Evolutionary conservation across 2,888 invertebrate species (phyloP).

Genomic region (Melanostoma mellinum): DNA sequence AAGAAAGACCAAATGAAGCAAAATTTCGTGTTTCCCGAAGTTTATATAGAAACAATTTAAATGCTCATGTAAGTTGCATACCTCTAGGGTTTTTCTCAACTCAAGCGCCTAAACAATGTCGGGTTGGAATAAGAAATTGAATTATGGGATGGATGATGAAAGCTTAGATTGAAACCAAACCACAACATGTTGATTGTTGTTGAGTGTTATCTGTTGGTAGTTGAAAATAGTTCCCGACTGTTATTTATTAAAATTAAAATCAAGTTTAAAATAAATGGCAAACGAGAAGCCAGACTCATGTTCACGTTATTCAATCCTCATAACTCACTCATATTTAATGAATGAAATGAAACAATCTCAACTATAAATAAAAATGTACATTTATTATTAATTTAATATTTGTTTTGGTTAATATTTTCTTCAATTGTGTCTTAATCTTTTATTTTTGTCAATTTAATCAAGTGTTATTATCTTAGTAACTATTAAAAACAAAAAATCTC

Average conservation of each 20-base stretch:
- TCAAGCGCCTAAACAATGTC: too few species aligned
- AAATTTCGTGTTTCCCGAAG: too few species aligned
- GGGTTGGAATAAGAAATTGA: too few species aligned
- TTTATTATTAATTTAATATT: conserved; percentile 70
- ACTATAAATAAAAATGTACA: conserved; percentile 73
- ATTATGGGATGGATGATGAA: too few species aligned
- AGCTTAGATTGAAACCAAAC: not conserved
- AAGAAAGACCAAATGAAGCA: too few species aligned
- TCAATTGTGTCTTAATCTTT: conserved; percentile 39
- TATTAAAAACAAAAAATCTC: conserved; percentile 40
- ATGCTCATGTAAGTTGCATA: too few species aligned
- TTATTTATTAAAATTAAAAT: too few species aligned
- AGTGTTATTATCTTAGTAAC: conserved; percentile 58
- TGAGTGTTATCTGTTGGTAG: too few species aligned
- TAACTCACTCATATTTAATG: conserved; percentile 12
- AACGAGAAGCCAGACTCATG: not conserved
- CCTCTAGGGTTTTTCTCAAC: too few species aligned
- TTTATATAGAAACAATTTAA: too few species aligned
- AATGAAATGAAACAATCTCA: conserved; percentile 44
- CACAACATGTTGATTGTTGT: too few species aligned
- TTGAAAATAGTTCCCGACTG: too few species aligned
- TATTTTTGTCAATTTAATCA: conserved; percentile 34
- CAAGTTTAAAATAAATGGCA: not conserved
- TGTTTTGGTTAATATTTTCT: conserved; percentile 68
- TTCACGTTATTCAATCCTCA: not conserved